Evolutionary conservation across 2,888 invertebrate species (phyloP).

Genomic region (Polydesmus complanatus): DNA sequence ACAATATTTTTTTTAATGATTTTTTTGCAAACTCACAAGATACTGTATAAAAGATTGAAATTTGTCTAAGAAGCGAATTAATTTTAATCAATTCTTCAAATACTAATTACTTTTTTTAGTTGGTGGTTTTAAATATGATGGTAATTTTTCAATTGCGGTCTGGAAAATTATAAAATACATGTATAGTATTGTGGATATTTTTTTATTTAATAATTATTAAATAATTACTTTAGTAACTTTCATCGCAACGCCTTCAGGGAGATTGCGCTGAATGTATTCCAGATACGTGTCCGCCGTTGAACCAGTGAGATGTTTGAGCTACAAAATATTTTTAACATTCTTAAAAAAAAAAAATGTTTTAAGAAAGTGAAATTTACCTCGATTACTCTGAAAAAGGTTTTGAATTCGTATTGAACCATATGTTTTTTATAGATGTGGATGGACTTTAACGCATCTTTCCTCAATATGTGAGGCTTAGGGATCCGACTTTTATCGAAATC

Average conservation of each 20-base stretch:
- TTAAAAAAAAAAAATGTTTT: background rate
- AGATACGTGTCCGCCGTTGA: slow-evolving; percentile 90
- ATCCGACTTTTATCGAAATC: slow-evolving; percentile 45
- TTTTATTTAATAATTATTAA: background rate
- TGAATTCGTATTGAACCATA: slow-evolving; percentile 84
- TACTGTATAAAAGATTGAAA: no score
- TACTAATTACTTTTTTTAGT: no score
- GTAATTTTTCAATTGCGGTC: background rate
- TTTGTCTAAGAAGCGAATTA: no score
- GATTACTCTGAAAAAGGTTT: slow-evolving; percentile 78
- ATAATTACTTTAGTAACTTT: slow-evolving; percentile 74
- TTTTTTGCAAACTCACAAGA: background rate
- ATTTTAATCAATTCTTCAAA: no score
- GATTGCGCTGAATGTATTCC: slow-evolving; percentile 89
- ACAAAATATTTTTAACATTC: slow-evolving; percentile 15
- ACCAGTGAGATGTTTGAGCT: slow-evolving; percentile 70
- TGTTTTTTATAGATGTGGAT: slow-evolving; percentile 87
- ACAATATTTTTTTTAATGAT: background rate
- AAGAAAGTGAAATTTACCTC: slow-evolving; percentile 31
- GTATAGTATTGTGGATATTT: background rate
- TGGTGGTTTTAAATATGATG: background rate
- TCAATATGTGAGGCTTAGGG: slow-evolving; percentile 54
- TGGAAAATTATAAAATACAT: background rate
- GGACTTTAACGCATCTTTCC: slow-evolving; percentile 69
- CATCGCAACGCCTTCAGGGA: slow-evolving; percentile 93